phyloP scores from a whole-genome alignment of 1,140 invertebrate genomes.

The Drosophila melanica region DNA sequence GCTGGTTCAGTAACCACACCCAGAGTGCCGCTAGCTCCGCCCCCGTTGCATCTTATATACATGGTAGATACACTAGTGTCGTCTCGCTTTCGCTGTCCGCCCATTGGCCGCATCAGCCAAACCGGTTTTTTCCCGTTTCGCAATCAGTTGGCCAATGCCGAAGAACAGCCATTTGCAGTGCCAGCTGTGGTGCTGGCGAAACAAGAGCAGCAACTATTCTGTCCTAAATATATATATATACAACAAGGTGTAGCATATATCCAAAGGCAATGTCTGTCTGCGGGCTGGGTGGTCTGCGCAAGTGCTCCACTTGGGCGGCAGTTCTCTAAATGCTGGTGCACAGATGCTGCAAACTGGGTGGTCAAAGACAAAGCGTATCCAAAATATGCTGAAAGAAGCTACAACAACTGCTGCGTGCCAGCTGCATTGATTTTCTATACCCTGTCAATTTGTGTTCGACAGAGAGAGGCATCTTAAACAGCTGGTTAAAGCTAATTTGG shows the following conservation, averaged over 20 bases:
- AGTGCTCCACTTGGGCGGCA: conserved; percentile 66
- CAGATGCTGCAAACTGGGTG: conserved; percentile 48
- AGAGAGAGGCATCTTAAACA: not conserved
- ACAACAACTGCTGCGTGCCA: conserved; percentile 69
- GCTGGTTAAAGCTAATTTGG: too few relatives aligned
- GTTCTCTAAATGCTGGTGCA: conserved; percentile 72
- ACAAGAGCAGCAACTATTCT: conserved; percentile 18
- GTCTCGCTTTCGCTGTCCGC: conserved; percentile 53
- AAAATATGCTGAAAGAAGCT: conserved; percentile 38
- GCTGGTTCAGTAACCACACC: conserved; percentile 64
- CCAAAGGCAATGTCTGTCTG: conserved; percentile 5
- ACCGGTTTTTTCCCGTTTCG: conserved; percentile 54
- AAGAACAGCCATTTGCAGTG: conserved; percentile 47
- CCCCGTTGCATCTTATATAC: conserved; percentile 56
- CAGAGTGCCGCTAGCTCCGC: conserved; percentile 52
- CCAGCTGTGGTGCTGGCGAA: conserved; percentile 32
- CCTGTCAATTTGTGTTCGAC: conserved; percentile 1
- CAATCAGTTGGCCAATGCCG: conserved; percentile 57
- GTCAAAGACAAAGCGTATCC: conserved; percentile 7
- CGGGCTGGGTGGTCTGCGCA: conserved; percentile 45
- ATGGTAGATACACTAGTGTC: conserved; percentile 33
- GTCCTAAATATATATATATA: conserved; percentile 12
- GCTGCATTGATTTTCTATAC: conserved; percentile 68
- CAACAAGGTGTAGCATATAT: conserved; percentile 23
- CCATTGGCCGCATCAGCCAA: conserved; percentile 45